Base-by-base conservation (phyloP, 1,140 invertebrate species). In the Caerostris darwini region DNA sequence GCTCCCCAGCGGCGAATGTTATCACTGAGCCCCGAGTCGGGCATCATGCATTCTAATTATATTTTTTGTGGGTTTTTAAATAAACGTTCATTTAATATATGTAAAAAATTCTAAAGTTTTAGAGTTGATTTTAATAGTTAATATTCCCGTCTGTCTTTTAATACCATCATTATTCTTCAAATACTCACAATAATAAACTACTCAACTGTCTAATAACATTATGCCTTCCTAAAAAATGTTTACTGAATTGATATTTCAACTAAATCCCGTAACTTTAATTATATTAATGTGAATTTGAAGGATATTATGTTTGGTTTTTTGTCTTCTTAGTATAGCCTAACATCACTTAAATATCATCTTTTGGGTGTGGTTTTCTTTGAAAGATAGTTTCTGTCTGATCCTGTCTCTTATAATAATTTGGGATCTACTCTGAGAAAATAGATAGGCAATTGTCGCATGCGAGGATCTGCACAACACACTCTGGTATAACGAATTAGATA, bases 301-400 rank as follows among this genome's bases (percentile, higher is more conserved):
- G 6, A 12, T 8, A 14, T 12, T 12, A 77, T 12, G 71, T 12
- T 34, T 10, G 14, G 14, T 3, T 77, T 77, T 50, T 77, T 77
- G 12, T 77, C 10, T 34, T 5, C 5, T 77, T 10, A 50, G 3
- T 50, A 12, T 10, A 12, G 34, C 7, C 7, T 19, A 57, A 7
- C 82, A 85, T 85, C 12, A 7, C 82, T 58, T 85, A 85, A 85
- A 85, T 85, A 85, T 85, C 82, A 85, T 85, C 7, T 85, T 85
- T 85, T 85, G 82, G 82, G 82, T 85, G 82, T 85, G 82, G 82
- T 56, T 85, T 57, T 5, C 17, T 7, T 57, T n/a, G 54, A 54
- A 58, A 58, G 7, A 85, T 85, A 85, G 10, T 8, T 85, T 58
- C 17, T 77, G 10, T 53, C 34, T 34, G 6, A 50, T 77, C 61